These are phyloP conservation scores for Kradibia gibbosae DNA, from an alignment of 1,140 invertebrate genomes.

Conservation along the genomic window DNA sequence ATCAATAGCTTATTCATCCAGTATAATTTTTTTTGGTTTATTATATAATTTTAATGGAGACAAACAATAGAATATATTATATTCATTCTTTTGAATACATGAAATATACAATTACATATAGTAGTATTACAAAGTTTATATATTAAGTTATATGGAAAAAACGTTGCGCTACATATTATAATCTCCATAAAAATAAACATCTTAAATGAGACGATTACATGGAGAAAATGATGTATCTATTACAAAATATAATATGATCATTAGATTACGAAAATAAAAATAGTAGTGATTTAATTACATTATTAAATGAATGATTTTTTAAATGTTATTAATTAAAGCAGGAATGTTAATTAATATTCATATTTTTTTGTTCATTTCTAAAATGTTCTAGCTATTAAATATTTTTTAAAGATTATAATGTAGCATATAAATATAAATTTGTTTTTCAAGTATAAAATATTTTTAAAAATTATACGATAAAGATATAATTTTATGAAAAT, in stretches of 20 bases:
- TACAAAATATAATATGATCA: no score
- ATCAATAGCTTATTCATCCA: conserved; percentile 13
- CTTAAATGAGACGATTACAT: no score
- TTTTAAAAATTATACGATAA: neutral
- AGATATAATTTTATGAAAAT: neutral
- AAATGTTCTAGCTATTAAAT: neutral
- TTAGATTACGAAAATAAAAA: no score
- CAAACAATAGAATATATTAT: neutral
- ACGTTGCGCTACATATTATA: no score
- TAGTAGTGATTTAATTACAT: no score
- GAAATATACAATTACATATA: neutral
- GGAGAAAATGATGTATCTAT: no score
- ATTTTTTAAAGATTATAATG: neutral
- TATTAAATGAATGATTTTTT: no score
- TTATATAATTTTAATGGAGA: neutral
- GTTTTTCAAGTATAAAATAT: neutral
- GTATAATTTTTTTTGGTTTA: neutral
- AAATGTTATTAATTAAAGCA: no score
- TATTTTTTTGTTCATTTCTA: neutral
- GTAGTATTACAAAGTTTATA: no score
- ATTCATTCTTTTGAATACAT: neutral
- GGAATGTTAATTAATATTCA: no score
- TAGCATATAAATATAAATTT: neutral
- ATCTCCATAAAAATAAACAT: no score
- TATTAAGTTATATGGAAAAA: no score